Percentiles rank a stretch among this genome's conserved stretches.
These are phyloP conservation scores for Strigamia crassipes DNA, from an alignment of 2,888 invertebrate genomes.

Conservation along the genomic window DNA sequence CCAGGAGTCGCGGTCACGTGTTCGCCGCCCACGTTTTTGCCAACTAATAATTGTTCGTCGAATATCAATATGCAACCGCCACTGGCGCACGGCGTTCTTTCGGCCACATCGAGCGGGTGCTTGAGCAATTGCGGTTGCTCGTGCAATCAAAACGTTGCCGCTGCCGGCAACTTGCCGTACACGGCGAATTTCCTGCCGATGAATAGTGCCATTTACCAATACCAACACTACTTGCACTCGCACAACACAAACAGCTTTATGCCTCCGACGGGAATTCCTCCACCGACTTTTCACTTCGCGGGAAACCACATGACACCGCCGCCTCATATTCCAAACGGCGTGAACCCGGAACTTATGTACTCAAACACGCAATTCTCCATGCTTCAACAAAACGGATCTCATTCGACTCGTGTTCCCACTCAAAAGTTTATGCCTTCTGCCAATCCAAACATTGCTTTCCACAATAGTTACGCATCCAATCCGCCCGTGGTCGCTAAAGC, in stretches of 20 bases:
- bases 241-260: conserved; percentile 46
- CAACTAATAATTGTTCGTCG: conserved; percentile 41
- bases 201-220: conserved; percentile 13
- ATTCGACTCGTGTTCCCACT: background rate
- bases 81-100: conserved; percentile 24
- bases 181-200: background rate
- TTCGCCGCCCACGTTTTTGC: conserved; percentile 46
- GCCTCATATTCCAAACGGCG: conserved; percentile 31
- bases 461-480: conserved; percentile 53
- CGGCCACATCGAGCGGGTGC: background rate
- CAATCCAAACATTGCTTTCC: conserved; percentile 49
- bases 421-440: conserved; percentile 48
- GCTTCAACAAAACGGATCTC: conserved; percentile 45
- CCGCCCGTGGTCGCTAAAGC: conserved; percentile 56
- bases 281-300: conserved; percentile 29
- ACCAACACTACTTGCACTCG: conserved; percentile 33
- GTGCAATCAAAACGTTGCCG: conserved; percentile 3
- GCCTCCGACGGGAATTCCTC: conserved; percentile 1
- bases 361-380: conserved; percentile 41
- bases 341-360: conserved; percentile 44
- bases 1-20: conserved; percentile 47
- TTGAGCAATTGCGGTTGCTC: conserved; percentile 7
- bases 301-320: background rate
- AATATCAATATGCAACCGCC: background rate
- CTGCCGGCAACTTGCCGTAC: background rate